Percentiles rank a stretch among this genome's conserved stretches.
phyloP scores from a whole-genome alignment of 2,888 invertebrate genomes.

The Luffia ferchaultella region DNA sequence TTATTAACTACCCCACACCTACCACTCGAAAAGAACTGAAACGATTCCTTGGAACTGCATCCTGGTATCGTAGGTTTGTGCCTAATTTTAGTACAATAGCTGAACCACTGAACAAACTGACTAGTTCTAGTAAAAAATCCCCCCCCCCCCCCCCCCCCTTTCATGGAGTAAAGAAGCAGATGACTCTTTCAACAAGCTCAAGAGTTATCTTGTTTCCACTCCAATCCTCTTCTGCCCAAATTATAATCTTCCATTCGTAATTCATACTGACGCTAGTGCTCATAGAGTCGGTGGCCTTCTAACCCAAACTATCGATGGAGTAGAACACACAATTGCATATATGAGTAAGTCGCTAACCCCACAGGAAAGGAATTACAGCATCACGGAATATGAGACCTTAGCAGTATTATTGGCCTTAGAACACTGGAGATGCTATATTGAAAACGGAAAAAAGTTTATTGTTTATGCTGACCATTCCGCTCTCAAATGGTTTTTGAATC shows the following conservation, averaged over 20 bases:
- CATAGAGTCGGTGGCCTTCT: constrained; percentile 7
- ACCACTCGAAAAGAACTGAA: too few species aligned
- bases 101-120: constrained; percentile 13
- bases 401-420: constrained; percentile 10
- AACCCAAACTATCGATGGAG: too few species aligned
- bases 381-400: constrained; percentile 15
- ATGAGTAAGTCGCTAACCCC: constrained; percentile 5
- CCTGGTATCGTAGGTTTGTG: too few species aligned
- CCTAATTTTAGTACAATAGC: constrained; percentile 17
- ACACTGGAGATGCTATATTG: constrained; percentile 10
- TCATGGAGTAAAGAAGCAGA: too few species aligned
- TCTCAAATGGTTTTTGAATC: too few species aligned
- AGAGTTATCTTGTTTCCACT: not conserved
- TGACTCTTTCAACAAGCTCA: not conserved
- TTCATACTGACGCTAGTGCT: constrained; percentile 10
- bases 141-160: constrained; percentile 3
- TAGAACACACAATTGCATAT: too few species aligned
- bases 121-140: too few species aligned
- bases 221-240: constrained; percentile 8
- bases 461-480: too few species aligned
- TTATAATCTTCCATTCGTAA: constrained; percentile 13
- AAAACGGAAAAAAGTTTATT: too few species aligned
- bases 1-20: too few species aligned
- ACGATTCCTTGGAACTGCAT: too few species aligned
- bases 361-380: constrained; percentile 12